Evolutionary conservation across 1,140 invertebrate genomes (phyloP).

Genomic region (Procambarus clarkii): DNA sequence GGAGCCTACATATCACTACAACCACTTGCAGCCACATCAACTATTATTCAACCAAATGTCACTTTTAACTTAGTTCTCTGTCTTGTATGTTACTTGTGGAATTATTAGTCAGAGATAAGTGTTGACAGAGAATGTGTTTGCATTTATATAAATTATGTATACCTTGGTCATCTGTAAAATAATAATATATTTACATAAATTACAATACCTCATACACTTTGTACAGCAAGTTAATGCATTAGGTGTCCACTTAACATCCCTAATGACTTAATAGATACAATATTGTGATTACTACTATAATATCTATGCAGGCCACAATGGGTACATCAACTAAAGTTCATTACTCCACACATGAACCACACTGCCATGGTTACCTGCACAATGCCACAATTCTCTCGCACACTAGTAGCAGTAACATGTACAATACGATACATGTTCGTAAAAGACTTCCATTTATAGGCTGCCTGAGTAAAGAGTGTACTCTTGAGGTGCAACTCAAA

Average conservation of each 20-base stretch:
- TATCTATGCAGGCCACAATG: background rate
- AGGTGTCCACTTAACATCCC: background rate
- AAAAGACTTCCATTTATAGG: conserved; percentile 15
- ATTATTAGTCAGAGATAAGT: background rate
- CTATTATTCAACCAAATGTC: background rate
- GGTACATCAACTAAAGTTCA: background rate
- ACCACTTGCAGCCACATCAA: background rate
- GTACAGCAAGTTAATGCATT: background rate
- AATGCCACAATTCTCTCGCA: background rate
- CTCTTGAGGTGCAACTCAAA: conserved; percentile 27
- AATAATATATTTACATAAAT: conserved; percentile 6
- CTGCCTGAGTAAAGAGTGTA: conserved; percentile 39
- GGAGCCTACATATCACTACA: background rate
- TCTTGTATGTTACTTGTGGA: background rate
- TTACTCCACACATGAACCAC: background rate
- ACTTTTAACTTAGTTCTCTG: background rate
- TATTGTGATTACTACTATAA: background rate
- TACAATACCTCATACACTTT: background rate
- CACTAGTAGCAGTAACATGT: background rate
- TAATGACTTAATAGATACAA: background rate
- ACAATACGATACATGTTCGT: background rate
- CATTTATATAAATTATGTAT: background rate
- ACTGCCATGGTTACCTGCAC: background rate
- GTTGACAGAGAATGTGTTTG: background rate
- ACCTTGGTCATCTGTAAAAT: background rate